Percentiles rank a stretch among this genome's conserved stretches.
These are phyloP conservation scores for Nesoenas mayeri DNA, from an alignment of 2,113 vertebrate species.

Conservation along the genomic window DNA sequence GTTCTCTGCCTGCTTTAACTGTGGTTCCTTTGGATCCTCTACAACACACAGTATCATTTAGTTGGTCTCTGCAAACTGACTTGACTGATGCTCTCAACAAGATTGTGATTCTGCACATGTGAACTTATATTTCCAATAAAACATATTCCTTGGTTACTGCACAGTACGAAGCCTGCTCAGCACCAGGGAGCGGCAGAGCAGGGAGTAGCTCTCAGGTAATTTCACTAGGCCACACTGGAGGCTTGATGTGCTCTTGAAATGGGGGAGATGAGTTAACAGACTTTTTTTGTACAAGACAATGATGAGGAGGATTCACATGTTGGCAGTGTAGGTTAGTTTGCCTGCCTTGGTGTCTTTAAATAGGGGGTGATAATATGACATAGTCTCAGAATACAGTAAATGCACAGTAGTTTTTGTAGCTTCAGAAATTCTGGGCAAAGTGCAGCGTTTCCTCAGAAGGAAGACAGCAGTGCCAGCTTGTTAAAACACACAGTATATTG, in stretches of 20 bases:
- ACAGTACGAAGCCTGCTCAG: background rate
- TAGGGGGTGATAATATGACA: background rate
- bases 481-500: background rate
- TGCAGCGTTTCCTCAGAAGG: background rate
- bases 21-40: background rate
- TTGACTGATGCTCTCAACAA: background rate
- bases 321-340: background rate
- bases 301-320: background rate
- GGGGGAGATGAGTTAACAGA: background rate
- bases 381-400: background rate
- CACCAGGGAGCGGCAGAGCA: background rate
- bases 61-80: background rate
- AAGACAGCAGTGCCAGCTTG: background rate
- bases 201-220: background rate
- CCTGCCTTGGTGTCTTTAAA: background rate
- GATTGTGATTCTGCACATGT: background rate
- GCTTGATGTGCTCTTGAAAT: background rate
- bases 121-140: background rate
- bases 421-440: conserved; percentile 8
- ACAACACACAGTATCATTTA: background rate
- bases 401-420: background rate
- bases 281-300: background rate
- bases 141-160: background rate
- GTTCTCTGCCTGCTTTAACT: background rate
- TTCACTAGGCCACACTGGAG: background rate